phyloP scores from a whole-genome alignment of 2,888 invertebrate species.

The Lagria hirta region DNA sequence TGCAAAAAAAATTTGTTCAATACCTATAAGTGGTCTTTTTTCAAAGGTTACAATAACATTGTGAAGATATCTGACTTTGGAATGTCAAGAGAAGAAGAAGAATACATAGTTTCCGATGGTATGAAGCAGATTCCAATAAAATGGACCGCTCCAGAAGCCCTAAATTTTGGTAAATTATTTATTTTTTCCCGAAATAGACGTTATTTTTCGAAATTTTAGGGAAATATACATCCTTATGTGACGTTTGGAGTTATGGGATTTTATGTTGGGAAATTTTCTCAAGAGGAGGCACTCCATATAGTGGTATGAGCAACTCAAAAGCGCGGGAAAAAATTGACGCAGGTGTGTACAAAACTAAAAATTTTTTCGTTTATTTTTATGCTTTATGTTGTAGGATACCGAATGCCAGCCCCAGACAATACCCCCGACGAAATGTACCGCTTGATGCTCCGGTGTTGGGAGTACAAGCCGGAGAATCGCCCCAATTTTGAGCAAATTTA shows the following conservation, averaged over 20 bases:
- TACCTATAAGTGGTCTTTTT: too few species aligned
- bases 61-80: slow-evolving; percentile 98
- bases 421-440: slow-evolving; percentile 88
- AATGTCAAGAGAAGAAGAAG: slow-evolving; percentile 96
- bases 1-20: too few species aligned
- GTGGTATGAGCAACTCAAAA: slow-evolving; percentile 90
- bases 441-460: slow-evolving; percentile 92
- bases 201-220: slow-evolving; percentile 57
- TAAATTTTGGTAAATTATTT: slow-evolving; percentile 78
- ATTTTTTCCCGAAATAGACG: background rate
- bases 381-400: slow-evolving; percentile 66
- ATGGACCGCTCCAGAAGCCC: slow-evolving; percentile 97
- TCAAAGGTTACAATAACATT: slow-evolving; percentile 77
- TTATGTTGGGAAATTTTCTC: slow-evolving; percentile 97
- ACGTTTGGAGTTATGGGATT: slow-evolving; percentile 97
- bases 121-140: slow-evolving; percentile 99
- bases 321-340: slow-evolving; percentile 92
- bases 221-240: slow-evolving; percentile 92
- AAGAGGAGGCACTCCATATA: slow-evolving; percentile 89
- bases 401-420: slow-evolving; percentile 89
- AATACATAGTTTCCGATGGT: slow-evolving; percentile 95
- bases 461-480: slow-evolving; percentile 86
- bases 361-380: slow-evolving; percentile 22
- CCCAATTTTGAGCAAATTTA: slow-evolving; percentile 91
- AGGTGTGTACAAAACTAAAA: too few species aligned